Percentiles rank a stretch among this genome's conserved stretches.
Evolutionary conservation across 2,797 vertebrate species (phyloP).

Genomic region (Lagorchestes hirsutus): DNA sequence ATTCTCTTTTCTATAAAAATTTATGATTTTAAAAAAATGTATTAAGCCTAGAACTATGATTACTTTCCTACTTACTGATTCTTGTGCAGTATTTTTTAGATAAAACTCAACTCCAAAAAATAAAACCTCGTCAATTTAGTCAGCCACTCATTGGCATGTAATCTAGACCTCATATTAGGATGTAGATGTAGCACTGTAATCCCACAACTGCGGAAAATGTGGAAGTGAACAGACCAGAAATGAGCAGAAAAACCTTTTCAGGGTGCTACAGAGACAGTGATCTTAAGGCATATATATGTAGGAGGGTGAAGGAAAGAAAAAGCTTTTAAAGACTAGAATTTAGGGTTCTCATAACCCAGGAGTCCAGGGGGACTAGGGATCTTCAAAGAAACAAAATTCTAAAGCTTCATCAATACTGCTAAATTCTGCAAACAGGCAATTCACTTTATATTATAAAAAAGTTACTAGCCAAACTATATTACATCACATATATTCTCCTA

Average conservation of each 20-base stretch:
- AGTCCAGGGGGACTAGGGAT: neutral
- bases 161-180: neutral
- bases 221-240: neutral
- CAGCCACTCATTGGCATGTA: neutral
- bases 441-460: conserved; percentile 58
- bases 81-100: neutral
- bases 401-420: conserved; percentile 19
- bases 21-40: conserved; percentile 5
- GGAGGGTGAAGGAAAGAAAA: neutral
- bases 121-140: neutral
- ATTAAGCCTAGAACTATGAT: neutral
- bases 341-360: neutral
- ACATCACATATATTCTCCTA: neutral
- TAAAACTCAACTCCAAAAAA: neutral
- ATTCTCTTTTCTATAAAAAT: neutral
- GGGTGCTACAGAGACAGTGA: neutral
- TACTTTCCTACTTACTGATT: conserved; percentile 21
- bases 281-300: neutral
- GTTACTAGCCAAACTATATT: conserved; percentile 36
- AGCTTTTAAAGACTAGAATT: neutral
- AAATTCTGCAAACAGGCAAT: conserved; percentile 22
- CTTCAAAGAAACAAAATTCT: neutral
- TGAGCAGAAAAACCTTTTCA: neutral
- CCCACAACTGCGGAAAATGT: accelerated
- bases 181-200: neutral